A percentile compares a stretch with the other conserved stretches of the same genome.
Evolutionary conservation across 2,888 invertebrate genomes (phyloP).

Genomic region (Mesochorus sp.): DNA sequence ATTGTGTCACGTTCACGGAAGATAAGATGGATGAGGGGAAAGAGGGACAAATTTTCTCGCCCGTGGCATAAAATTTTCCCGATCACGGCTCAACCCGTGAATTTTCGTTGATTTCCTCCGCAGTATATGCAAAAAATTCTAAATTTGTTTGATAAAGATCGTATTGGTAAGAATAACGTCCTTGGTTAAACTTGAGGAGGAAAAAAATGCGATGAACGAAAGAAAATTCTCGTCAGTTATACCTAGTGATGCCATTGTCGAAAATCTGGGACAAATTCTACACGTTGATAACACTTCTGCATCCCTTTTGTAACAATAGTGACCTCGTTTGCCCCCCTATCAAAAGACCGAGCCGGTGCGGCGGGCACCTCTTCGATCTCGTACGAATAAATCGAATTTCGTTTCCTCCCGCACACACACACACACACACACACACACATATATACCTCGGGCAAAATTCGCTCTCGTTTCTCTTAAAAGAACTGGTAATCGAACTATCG

Average conservation of each 20-base stretch:
- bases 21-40: neutral
- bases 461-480: conserved; percentile 34
- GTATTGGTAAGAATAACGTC: too few species aligned
- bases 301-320: conserved; percentile 20
- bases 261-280: neutral
- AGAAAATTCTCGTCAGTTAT: neutral
- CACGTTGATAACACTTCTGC: conserved; percentile 2
- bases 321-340: conserved; percentile 24
- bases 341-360: conserved; percentile 10
- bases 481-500: conserved; percentile 51
- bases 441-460: neutral
- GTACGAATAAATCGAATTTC: conserved; percentile 50
- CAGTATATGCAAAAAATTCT: too few species aligned
- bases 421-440: too few species aligned
- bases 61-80: too few species aligned
- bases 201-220: too few species aligned
- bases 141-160: too few species aligned
- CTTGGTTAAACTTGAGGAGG: too few species aligned
- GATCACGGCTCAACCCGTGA: too few species aligned
- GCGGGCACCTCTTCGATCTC: conserved; percentile 53
- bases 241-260: neutral
- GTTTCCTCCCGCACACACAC: conserved; percentile 22
- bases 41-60: neutral
- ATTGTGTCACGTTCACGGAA: neutral
- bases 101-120: too few species aligned